A percentile compares a stretch with the other conserved stretches of the same genome.
Evolutionary conservation across 1,140 invertebrate genomes (phyloP).

Genomic region (Ips nitidus): DNA sequence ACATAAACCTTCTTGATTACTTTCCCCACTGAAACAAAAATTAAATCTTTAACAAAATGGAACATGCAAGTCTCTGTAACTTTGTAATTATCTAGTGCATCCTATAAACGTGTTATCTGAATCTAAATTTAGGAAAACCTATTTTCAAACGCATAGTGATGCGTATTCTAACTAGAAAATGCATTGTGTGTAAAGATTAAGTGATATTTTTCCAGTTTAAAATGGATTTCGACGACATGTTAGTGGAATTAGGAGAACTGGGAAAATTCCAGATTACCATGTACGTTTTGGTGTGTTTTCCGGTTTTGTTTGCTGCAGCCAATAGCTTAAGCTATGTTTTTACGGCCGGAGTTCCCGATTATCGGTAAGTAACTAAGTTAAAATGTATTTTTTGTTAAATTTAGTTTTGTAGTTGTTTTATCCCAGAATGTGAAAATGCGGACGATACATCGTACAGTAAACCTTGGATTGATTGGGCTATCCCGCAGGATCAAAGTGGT

Average conservation of each 20-base stretch:
- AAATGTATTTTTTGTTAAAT: not conserved
- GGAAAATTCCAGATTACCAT: slow-evolving; percentile 60
- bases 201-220: not conserved
- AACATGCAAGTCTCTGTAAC: too few relatives aligned
- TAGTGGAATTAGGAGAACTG: slow-evolving; percentile 61
- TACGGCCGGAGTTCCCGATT: slow-evolving; percentile 59
- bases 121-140: too few relatives aligned
- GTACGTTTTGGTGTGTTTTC: slow-evolving; percentile 60
- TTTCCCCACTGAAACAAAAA: too few relatives aligned
- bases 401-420: slow-evolving; percentile 48
- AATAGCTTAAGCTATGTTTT: slow-evolving; percentile 64
- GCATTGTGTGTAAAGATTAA: too few relatives aligned
- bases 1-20: too few relatives aligned
- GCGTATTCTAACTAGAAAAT: too few relatives aligned
- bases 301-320: slow-evolving; percentile 60
- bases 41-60: too few relatives aligned
- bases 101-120: too few relatives aligned
- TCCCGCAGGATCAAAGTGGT: slow-evolving; percentile 46
- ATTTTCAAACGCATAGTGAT: too few relatives aligned
- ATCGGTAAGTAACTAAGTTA: slow-evolving; percentile 51
- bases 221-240: slow-evolving; percentile 61
- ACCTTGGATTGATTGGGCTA: slow-evolving; percentile 53
- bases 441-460: slow-evolving; percentile 47
- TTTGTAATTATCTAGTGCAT: too few relatives aligned
- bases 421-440: slow-evolving; percentile 56